Evolutionary conservation across 2,113 vertebrate species (phyloP), one percentile per base, ranked within the genome.

Genomic region (Apeltes quadracus): DNA sequence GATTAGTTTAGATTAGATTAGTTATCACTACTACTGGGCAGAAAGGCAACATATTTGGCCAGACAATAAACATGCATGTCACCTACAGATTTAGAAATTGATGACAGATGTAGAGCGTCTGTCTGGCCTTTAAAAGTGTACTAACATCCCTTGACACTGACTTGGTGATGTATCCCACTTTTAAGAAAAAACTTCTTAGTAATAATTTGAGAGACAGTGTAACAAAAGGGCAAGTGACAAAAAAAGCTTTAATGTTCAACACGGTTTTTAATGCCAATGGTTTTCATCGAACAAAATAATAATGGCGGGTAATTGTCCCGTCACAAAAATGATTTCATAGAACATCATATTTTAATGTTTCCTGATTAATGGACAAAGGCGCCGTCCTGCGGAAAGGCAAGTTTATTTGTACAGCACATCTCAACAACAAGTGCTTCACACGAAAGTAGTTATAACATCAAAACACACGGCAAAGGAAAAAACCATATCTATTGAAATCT

Each of bases 121-220:
- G 7, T 32, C 14, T 54, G 14, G 27, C 44, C 41, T 2, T 12
- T 70, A 39, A 41, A 82, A 69, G 55, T 66, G 6, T 34, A 48
- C 55, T 62, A 67, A 69, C 66, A 18, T 57, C 50, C 69, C 59
- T 48, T 75, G 61, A 67, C 75, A 73, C 34, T 10, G 72, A 43
- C 48, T 57, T 72, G 80, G 79, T 88, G 79, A 50, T 59, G 69
- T 86, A 86, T 82, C 48, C 54, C 43, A 66, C 62, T 44, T 69
- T 66, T 44, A 69, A 75, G 75, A 54, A 61, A 66, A 82, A 79
- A 68, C 64, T 32, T 69, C 59, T 65, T 36, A 66, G 57, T 41
- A n/a, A 63, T 23, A 44, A 75, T 77, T 71, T 59, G 43, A 58
- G 50, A 51, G 32, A 74, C 55, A 20, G 36, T 69, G 48, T 81